Evolutionary conservation across 2,888 invertebrate species (phyloP), one percentile per base, ranked within the genome.

Genomic region (Hirtodrosophila duncani): DNA sequence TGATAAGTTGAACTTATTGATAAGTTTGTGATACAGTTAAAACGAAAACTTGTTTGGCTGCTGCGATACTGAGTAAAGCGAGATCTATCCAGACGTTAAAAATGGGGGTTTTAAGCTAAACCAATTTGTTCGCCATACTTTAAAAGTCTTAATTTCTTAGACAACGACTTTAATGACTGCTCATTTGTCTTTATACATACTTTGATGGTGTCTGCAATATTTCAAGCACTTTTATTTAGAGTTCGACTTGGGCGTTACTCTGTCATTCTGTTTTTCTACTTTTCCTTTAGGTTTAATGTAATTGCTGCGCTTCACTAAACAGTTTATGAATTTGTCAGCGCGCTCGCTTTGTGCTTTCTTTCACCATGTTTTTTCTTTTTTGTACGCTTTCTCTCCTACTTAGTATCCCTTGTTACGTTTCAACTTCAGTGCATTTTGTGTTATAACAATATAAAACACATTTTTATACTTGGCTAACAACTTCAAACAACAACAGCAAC

Each of bases 231-330:
- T 21, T 45, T 44, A 31, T 10, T 24, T 50, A n/a, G 9, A 5
- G 13, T 14, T 29, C 30, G 27, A 6, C n/a, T 20, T 18, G 21
- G 21, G 41, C 36, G 33, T 9, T 3, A 16, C 13, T 34, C 30
- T 14, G 8, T 34, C 30, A 43, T 52, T 61, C 37, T 46, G 7
- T 17, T 11, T 33, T 20, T 43, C 21, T 29, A 36, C 21, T 55
- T 45, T 26, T 31, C 31, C 39, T 52, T 61, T 43, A 39, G 42
- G 50, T 55, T 69, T 62, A n/a, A 64, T 67, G 48, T 68, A 80
- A 71, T 77, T 74, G 65, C 50, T 67, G 27, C 53, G 80, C 56
- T 80, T 71, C 66, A 80, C 68, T 77, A 71, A 65, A 67, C 72
- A 71, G 77, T 65, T 77, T 77, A 68, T 63, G 63, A 65, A 72